phyloP scores from a whole-genome alignment of 2,113 vertebrate genomes.

The Spermophilus dauricus region DNA sequence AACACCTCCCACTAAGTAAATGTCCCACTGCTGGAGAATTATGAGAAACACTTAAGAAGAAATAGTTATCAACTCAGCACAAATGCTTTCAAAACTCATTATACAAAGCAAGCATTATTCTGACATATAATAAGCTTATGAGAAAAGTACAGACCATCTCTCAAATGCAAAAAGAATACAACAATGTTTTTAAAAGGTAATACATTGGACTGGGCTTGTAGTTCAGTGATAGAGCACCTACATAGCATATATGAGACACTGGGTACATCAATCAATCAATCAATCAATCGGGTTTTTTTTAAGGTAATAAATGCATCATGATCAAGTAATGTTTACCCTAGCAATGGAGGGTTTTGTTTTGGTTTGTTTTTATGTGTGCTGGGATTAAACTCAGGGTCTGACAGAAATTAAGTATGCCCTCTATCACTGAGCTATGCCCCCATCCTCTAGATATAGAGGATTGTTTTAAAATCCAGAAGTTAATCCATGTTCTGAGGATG shows the following conservation, averaged over 20 bases:
- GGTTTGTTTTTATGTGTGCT: background rate
- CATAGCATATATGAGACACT: too few species aligned
- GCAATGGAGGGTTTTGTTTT: background rate
- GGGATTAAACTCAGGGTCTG: too few species aligned
- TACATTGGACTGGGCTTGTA: too few species aligned
- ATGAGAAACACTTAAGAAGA: background rate
- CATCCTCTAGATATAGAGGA: too few species aligned
- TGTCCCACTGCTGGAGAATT: background rate
- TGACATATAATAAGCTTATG: background rate
- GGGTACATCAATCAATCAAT: too few species aligned
- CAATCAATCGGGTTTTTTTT: too few species aligned
- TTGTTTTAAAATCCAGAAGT: too few species aligned
- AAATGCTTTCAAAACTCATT: background rate
- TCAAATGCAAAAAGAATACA: background rate
- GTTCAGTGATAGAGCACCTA: too few species aligned
- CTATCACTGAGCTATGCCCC: background rate
- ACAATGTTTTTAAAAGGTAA: background rate
- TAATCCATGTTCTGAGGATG: background rate
- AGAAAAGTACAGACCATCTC: background rate
- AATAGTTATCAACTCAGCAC: background rate
- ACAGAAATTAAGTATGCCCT: too few species aligned
- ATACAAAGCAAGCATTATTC: background rate
- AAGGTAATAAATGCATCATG: too few species aligned
- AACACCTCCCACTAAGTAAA: conserved; percentile 6
- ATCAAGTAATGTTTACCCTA: background rate